Percentiles rank a stretch among this genome's conserved stretches.
phyloP scores from a whole-genome alignment of 2,888 invertebrate genomes.

The Lasius platythorax region DNA sequence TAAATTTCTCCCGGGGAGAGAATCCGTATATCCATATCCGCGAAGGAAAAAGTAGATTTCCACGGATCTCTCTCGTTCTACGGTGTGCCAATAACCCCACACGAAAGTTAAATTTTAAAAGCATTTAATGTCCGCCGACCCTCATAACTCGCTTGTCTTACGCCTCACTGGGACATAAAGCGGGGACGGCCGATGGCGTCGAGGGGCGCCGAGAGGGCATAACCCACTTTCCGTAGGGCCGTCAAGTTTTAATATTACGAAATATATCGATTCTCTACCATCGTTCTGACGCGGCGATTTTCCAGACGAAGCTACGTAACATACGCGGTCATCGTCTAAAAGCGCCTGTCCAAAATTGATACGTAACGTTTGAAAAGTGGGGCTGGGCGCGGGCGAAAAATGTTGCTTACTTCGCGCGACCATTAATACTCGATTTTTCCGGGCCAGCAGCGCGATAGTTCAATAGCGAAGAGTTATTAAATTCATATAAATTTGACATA shows the following conservation, averaged over 20 bases:
- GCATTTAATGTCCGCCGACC: slow-evolving; percentile 75
- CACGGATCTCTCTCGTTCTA: slow-evolving; percentile 67
- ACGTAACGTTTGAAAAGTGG: slow-evolving; percentile 27
- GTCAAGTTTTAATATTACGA: slow-evolving; percentile 79
- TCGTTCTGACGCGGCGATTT: slow-evolving; percentile 65
- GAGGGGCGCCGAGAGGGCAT: slow-evolving; percentile 65
- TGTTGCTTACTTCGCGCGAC: slow-evolving; percentile 31
- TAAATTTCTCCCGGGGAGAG: slow-evolving; percentile 56
- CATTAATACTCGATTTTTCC: slow-evolving; percentile 34
- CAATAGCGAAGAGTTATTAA: slow-evolving; percentile 24
- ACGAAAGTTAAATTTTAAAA: slow-evolving; percentile 78
- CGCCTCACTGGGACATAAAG: slow-evolving; percentile 58
- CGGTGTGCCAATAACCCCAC: slow-evolving; percentile 62
- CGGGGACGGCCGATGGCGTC: slow-evolving; percentile 42
- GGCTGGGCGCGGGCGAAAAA: slow-evolving; percentile 32
- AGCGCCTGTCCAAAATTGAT: slow-evolving; percentile 50
- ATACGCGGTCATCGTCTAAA: slow-evolving; percentile 45
- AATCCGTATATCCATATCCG: slow-evolving; percentile 51
- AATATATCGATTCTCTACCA: slow-evolving; percentile 77
- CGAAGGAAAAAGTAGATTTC: slow-evolving; percentile 66
- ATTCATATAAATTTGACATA: slow-evolving; percentile 3
- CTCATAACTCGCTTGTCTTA: slow-evolving; percentile 69
- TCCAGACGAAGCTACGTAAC: slow-evolving; percentile 26
- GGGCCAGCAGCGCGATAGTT: neutral
- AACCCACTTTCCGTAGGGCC: slow-evolving; percentile 73